phyloP scores from a whole-genome alignment of 2,888 invertebrate species.

The Agapetus fuscipes region DNA sequence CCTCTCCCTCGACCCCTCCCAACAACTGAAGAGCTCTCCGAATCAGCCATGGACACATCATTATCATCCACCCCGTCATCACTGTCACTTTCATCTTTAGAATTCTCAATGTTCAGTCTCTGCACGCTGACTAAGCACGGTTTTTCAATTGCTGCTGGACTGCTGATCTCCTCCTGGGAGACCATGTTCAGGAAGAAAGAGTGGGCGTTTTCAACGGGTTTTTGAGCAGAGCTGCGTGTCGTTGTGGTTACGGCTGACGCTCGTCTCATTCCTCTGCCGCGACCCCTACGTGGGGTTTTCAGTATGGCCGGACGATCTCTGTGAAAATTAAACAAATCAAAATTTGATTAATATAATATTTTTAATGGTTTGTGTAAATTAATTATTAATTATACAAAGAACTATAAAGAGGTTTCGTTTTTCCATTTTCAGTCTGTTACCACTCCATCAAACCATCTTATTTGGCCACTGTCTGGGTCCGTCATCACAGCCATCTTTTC shows the following conservation, averaged over 20 bases:
- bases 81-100: conserved; percentile 5
- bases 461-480: too few relatives aligned
- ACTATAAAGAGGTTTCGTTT: too few relatives aligned
- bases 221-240: conserved; percentile 13
- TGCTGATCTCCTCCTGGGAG: conserved; percentile 40
- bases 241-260: conserved; percentile 21
- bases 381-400: neutral
- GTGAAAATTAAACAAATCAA: too few relatives aligned
- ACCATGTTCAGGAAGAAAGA: conserved; percentile 24
- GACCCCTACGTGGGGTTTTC: conserved; percentile 24
- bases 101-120: conserved; percentile 6
- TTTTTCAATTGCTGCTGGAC: conserved; percentile 34
- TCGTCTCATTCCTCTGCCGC: conserved; percentile 26
- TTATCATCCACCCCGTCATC: conserved; percentile 21
- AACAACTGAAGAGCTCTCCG: conserved; percentile 8
- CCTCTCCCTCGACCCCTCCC: conserved; percentile 4
- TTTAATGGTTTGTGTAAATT: too few relatives aligned
- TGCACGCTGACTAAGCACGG: conserved; percentile 27
- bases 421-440: too few relatives aligned
- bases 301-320: conserved; percentile 37
- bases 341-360: too few relatives aligned
- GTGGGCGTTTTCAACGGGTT: conserved; percentile 23
- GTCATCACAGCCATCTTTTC: too few relatives aligned
- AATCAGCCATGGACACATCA: conserved; percentile 29
- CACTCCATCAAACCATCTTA: too few relatives aligned